Base-by-base conservation (phyloP, 2,888 invertebrate genomes). In the Cyclophora albipunctata region DNA sequence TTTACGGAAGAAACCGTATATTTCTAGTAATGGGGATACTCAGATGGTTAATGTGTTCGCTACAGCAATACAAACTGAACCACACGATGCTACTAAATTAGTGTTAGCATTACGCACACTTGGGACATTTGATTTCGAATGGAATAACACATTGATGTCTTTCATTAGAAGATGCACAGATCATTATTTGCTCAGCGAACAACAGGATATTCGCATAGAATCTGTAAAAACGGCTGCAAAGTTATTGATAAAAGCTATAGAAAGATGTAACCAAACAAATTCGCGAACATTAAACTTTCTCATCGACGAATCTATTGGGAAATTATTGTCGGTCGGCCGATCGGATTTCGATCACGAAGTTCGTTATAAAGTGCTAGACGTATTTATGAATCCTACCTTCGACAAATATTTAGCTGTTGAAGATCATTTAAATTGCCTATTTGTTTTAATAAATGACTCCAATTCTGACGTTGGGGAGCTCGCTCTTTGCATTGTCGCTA, bases 311-410 rank as follows among this genome's bases (percentile, higher is more conserved):
- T 98, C 99, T 3, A 89, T 99, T 34, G 94, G 95, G 42, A 96
- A 98, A 73, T 88, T 99, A 4, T 88, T 99, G 2, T 93, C 96
- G 33, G 96, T 98, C 2, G 98, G 98, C 37, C 94, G 99, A 55
- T 98, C 98, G 1, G 99, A 99, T 82, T 94, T 95, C 78, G 98
- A 99, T 78, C 92, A 96, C 6, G 97, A 97, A 78, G 97, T 99
- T 3, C 91, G 99, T 3, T 94, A 95, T 66, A 94, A 96, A 81
- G 99, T 99, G 0, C 86, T 99, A 34, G 94, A 95, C 56, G 97
- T 97, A 3, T 90, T 99, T 50, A 96, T 97, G 68, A 95, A 95
- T 66, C 94, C 85, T 2, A 65, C 95, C 2, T 99, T 99, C 76
- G 98, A 99, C 74, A 93, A 93, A 53, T 97, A 98, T 79, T 84